A percentile compares a stretch with the other conserved stretches of the same genome.
Conservation (phyloP, 2,113 vertebrate species). For the Scomber japonicus region DNA sequence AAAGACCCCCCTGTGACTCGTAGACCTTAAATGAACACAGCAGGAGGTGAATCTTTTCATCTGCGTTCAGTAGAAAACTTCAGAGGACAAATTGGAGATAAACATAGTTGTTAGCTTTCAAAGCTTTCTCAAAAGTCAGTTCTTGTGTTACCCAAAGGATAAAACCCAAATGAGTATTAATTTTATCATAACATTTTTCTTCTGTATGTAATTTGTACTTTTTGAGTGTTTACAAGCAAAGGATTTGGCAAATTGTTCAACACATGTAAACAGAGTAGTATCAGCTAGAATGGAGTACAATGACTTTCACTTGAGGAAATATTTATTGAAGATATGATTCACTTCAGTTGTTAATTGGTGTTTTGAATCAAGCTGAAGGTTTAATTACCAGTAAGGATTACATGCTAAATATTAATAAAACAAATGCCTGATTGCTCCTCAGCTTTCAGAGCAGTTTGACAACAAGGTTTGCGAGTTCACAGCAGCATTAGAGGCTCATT, state of each 20-base stretch:
- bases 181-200: background rate
- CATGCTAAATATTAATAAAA: slow-evolving; percentile 43
- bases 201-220: slow-evolving; percentile 6
- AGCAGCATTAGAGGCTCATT: slow-evolving; percentile 20
- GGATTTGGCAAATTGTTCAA: slow-evolving; percentile 23
- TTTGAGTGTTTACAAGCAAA: background rate
- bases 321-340: slow-evolving; percentile 26
- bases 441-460: slow-evolving; percentile 14
- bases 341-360: slow-evolving; percentile 27
- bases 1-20: slow-evolving; percentile 2
- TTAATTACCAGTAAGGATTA: slow-evolving; percentile 34
- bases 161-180: slow-evolving; percentile 13
- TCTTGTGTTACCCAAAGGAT: slow-evolving; percentile 16
- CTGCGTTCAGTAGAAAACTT: slow-evolving; percentile 32
- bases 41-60: slow-evolving; percentile 47
- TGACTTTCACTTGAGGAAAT: slow-evolving; percentile 10
- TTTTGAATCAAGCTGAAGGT: slow-evolving; percentile 28
- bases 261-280: background rate
- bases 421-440: slow-evolving; percentile 38
- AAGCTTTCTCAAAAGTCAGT: slow-evolving; percentile 5
- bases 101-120: slow-evolving; percentile 26
- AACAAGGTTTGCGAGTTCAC: slow-evolving; percentile 19
- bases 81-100: slow-evolving; percentile 25
- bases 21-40: slow-evolving; percentile 27
- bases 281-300: background rate